These are phyloP conservation scores for Scaptomyza polygonia DNA, from an alignment of 2,888 invertebrate genomes.

Conservation along the genomic window DNA sequence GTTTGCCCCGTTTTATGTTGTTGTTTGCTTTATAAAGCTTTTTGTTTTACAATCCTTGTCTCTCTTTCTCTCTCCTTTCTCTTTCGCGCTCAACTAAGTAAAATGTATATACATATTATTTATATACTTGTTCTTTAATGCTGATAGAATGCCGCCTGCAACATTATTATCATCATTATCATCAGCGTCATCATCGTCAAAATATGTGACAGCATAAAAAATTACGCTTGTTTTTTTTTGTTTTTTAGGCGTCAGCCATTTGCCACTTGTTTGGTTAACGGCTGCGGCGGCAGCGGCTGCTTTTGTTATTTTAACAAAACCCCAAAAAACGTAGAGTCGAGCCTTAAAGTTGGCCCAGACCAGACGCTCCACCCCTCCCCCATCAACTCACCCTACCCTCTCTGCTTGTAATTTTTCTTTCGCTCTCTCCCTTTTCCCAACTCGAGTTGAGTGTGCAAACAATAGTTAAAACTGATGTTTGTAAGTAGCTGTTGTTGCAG, in stretches of 20 bases:
- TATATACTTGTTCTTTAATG: conserved; percentile 52
- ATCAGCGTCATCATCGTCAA: conserved; percentile 36
- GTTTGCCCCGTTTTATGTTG: conserved; percentile 51
- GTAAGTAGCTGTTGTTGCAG: conserved; percentile 60
- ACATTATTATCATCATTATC: conserved; percentile 23
- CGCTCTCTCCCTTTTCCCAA: conserved; percentile 6
- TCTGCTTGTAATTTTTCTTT: not conserved
- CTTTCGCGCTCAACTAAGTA: conserved; percentile 42
- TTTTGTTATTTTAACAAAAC: conserved; percentile 72
- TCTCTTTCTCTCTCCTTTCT: not conserved
- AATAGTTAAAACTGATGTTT: conserved; percentile 80
- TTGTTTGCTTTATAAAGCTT: conserved; percentile 55
- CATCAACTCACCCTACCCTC: not conserved
- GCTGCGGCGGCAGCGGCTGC: conserved; percentile 47
- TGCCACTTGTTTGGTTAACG: conserved; percentile 72
- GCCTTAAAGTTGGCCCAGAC: conserved; percentile 59
- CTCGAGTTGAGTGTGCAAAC: conserved; percentile 69
- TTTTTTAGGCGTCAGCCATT: conserved; percentile 69
- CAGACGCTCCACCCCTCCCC: too few species aligned
- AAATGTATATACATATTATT: too few species aligned
- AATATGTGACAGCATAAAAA: conserved; percentile 77
- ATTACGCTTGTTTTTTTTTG: too few species aligned
- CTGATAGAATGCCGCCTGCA: conserved; percentile 60
- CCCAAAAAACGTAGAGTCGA: conserved; percentile 48
- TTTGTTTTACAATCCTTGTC: conserved; percentile 47